Evolutionary conservation across 2,797 vertebrate species (phyloP), one percentile per base, ranked within the genome.

Genomic region (Diplodus puntazzo): DNA sequence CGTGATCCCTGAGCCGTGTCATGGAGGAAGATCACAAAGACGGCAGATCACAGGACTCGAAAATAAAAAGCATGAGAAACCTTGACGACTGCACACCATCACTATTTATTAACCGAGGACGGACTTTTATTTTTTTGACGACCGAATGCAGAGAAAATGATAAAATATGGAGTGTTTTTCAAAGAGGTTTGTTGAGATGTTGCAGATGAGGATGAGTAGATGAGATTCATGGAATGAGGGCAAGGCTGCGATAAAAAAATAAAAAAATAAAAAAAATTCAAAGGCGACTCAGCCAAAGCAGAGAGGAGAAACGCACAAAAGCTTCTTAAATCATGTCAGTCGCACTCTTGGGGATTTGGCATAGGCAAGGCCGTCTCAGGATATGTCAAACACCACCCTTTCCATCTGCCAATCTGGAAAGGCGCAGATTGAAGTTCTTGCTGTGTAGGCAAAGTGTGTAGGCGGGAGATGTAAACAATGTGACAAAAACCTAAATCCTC

Each of bases 291-390:
- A 72, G 85, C 76, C 66, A 49, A 74, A 77, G 85, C 65, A 21
- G 65, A 79, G 80, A 66, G 49, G 69, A 79, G 76, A 89, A 88
- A 89, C 52, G 83, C 84, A 85, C 87, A 87, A 90, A 91, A 88
- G 90, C 90, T 90, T 85, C 87, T 93, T 88, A 92, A 88, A 91
- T 91, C 82, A 83, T 64, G 88, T 89, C 91, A 88, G 92, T 84
- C 85, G 87, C 90, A 89, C 91, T 88, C 86, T 81, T 61, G 75
- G 89, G 92, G 92, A 85, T 91, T 90, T 87, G 85, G 89, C 81
- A 72, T 0, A 69, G 81, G 74, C 87, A 45, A 74, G 73, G 80
- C 73, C 48, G 74, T 80, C 81, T 84, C 83, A 82, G 77, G 81
- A 91, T 86, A 75, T 82, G 89, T 94, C 93, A 91, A 87, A 93